These are phyloP conservation scores for Cheilosia vulpina DNA, from an alignment of 2,888 invertebrate genomes.

Conservation along the genomic window DNA sequence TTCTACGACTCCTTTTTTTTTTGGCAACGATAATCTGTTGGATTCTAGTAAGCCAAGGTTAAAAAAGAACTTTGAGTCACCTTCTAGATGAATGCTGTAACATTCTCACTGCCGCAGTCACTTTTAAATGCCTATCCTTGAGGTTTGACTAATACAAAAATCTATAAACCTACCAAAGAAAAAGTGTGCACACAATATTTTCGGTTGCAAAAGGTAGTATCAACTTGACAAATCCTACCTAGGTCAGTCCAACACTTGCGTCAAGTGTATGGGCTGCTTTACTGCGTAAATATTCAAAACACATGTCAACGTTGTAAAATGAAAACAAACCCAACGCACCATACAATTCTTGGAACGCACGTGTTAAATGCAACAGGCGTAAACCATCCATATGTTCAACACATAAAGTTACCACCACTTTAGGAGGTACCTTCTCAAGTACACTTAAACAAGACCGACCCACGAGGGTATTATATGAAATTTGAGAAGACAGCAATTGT, in stretches of 20 bases:
- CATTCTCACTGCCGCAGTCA: no score
- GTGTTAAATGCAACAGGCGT: slow-evolving; percentile 25
- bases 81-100: no score
- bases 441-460: background rate
- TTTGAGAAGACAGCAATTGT: slow-evolving; percentile 47
- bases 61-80: no score
- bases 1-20: no score
- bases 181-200: no score
- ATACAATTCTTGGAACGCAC: slow-evolving; percentile 54
- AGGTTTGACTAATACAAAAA: no score
- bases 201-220: no score
- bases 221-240: background rate
- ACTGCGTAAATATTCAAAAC: background rate
- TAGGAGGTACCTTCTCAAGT: slow-evolving; percentile 24
- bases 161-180: no score
- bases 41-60: no score
- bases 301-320: slow-evolving; percentile 5
- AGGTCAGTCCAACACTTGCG: background rate
- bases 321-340: background rate
- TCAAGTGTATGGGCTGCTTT: background rate
- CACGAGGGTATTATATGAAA: slow-evolving; percentile 30
- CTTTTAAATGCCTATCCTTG: no score
- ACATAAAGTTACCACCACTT: slow-evolving; percentile 27
- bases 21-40: no score
- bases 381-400: slow-evolving; percentile 11